phyloP scores from a whole-genome alignment of 2,888 invertebrate genomes.

The Adelognathus sp. region DNA sequence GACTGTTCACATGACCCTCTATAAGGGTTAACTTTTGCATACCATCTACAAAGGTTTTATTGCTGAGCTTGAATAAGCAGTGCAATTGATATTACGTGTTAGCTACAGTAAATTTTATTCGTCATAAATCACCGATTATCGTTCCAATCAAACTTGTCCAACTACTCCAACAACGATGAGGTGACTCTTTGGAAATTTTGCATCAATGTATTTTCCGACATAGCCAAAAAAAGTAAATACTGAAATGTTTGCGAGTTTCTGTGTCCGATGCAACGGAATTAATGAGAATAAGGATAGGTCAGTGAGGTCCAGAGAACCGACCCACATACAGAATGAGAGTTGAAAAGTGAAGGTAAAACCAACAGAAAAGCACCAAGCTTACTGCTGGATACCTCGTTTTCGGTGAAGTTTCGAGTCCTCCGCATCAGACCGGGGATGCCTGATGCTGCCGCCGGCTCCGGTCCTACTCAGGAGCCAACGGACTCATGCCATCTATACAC shows the following conservation, averaged over 20 bases:
- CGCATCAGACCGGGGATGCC: conserved; percentile 7
- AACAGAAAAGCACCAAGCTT: conserved; percentile 3
- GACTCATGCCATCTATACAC: not conserved
- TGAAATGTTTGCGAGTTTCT: not conserved
- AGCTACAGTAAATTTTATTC: too few species aligned
- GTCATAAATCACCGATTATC: too few species aligned
- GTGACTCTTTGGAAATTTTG: too few species aligned
- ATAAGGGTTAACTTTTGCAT: too few species aligned
- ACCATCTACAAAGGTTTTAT: too few species aligned
- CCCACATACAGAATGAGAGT: not conserved
- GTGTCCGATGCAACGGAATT: not conserved
- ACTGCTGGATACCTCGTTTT: conserved; percentile 5
- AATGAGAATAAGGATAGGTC: not conserved
- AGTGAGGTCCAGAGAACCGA: not conserved
- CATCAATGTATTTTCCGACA: too few species aligned
- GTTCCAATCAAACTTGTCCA: too few species aligned
- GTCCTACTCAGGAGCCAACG: conserved; percentile 18
- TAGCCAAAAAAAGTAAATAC: too few species aligned
- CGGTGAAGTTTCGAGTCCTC: conserved; percentile 23
- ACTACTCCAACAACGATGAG: too few species aligned
- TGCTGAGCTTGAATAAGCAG: too few species aligned
- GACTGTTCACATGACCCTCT: too few species aligned
- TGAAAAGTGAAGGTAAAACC: not conserved
- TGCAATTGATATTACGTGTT: too few species aligned
- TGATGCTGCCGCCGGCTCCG: conserved; percentile 24